Base-by-base conservation (phyloP, 2,888 invertebrate genomes). In the Platycheirus albimanus region DNA sequence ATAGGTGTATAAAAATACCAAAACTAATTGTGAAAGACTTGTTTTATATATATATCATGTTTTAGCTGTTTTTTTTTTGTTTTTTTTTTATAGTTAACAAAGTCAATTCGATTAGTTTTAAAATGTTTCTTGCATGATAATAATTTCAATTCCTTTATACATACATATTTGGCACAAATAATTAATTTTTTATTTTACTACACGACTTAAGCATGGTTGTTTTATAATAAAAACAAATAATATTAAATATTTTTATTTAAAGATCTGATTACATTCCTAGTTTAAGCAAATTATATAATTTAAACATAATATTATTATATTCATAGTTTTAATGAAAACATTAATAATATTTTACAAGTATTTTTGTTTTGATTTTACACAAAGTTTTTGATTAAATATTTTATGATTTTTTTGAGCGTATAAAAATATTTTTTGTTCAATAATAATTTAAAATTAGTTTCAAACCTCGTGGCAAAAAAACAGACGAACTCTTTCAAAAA, bases 201-300 rank as follows among this genome's bases (percentile, higher is more conserved):
- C 61, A 61, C 45, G 17, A 74, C n/a, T 58, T 45, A 43, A 66
- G 77, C 71, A 67, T 81, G 81, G 15, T 63, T 43, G 8, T 69
- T 49, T 5, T 52, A 20, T 51, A 6, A 41, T 51, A 54, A 10
- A 43, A 10, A 43, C 19, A 30, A 20, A 52, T 36, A 38, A n/a
- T 24, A 36, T 33, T 5, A 45, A 45, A 30, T 63, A 43, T 43
- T 38, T 75, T 56, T 64, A 38, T 47, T 70, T 49, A 67, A 81
- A 81, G 77, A 81, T 81, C 77, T 81, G 77, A 81, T 81, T 81
- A 77, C 76, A 77, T 19, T 63, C 61, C 76, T 76, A 76, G 54
- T 61, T 49, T 63, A 47, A 49, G 20, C 33, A 15, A 24, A 33
- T 33, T 33, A 33, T 33, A 8, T 33, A 6, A 8, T 33, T 7